Evolutionary conservation across 2,113 vertebrate species (phyloP), one percentile per base, ranked within the genome.

Genomic region (Himantopus leucocephalus): DNA sequence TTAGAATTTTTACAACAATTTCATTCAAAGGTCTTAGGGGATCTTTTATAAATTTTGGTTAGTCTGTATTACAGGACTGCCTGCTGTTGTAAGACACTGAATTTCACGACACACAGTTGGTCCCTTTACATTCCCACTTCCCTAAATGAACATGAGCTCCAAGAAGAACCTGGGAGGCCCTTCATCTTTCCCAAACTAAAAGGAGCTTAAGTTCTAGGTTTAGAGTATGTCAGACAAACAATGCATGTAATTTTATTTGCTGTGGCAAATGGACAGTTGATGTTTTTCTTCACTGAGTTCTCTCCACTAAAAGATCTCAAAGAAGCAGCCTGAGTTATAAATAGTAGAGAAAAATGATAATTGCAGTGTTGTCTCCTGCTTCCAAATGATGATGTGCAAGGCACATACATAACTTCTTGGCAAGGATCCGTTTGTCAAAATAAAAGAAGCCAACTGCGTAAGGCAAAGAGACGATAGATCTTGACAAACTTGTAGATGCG

Each of bases 321-420:
- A 96, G 87, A 53, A 95, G 76, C 29, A 88, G 71, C 62, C 72
- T 53, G 37, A 2, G 13, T 92, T 92, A 91, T 74, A 88, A 95
- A 88, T n/a, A 80, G 88, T 43, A 88, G 58, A 95, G 91, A 97
- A 96, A 95, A 96, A 96, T 91, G 14, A 92, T 88, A 77, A 79
- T 79, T 22, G 4, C n/a, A 2, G 35, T 14, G 56, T 76, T 85
- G 43, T 47, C 82, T 92, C 66, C 53, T 79, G 85, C 86, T 92
- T 67, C 63, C 88, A 94, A 80, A 92, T 56, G 85, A 91, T 78
- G 92, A 95, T 94, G 73, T 67, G 58, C 37, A 41, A 90, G 73
- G 71, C 39, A 83, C 75, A 37, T 73, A 48, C 35, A 50, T 83
- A 85, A 94, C 82, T 91, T 90, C 92, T 91, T 94, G 92, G 70